These are phyloP conservation scores for Candidula unifasciata DNA, from an alignment of 2,888 invertebrate genomes.

Conservation along the genomic window DNA sequence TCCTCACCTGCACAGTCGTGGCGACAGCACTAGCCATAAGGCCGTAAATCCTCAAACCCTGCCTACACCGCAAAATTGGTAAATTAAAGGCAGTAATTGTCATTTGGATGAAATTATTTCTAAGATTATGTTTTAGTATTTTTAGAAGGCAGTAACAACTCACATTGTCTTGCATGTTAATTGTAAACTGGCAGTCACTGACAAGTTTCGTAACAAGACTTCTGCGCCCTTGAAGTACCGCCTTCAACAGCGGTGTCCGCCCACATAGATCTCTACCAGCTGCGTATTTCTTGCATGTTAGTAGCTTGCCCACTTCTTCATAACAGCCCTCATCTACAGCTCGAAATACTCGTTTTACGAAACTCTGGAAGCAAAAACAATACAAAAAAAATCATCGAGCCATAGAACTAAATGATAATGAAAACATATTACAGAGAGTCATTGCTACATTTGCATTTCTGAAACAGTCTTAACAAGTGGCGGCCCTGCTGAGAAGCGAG, in stretches of 20 bases:
- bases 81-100: no score
- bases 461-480: no score
- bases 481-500: no score
- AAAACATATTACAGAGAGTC: no score
- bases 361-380: conserved; percentile 56
- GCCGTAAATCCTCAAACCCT: no score
- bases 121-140: neutral
- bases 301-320: conserved; percentile 68
- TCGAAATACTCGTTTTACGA: conserved; percentile 68
- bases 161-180: conserved; percentile 72
- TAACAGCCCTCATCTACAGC: conserved; percentile 68
- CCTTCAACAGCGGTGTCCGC: conserved; percentile 71
- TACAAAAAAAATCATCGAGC: neutral
- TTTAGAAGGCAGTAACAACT: conserved; percentile 49
- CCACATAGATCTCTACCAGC: conserved; percentile 72
- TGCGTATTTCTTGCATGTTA: conserved; percentile 69
- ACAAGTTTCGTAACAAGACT: conserved; percentile 65
- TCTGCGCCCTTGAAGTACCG: conserved; percentile 66
- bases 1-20: no score
- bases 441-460: no score
- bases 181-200: conserved; percentile 66
- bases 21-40: no score
- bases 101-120: no score
- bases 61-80: no score
- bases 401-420: no score